Evolutionary conservation across 2,888 invertebrate species (phyloP), one percentile per base, ranked within the genome.

Genomic region (Drosophila birchii): DNA sequence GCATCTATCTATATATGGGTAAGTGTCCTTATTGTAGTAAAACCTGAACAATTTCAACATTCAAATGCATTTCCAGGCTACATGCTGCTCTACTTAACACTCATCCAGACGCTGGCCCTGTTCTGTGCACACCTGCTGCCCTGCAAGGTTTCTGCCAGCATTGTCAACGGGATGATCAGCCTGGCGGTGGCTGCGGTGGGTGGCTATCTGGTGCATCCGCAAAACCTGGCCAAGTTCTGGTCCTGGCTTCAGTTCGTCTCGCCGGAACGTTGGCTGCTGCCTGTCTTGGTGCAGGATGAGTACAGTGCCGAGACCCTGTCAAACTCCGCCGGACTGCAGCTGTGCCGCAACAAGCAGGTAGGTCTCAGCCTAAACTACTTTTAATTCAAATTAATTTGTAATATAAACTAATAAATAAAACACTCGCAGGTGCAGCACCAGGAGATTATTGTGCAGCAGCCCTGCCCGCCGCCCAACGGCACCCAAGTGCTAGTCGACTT

Each of bases 401-500:
- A 20, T 20, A 11, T 23, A 4, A n/a, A 7, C 5, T 16, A 41
- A 43, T 26, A 14, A 8, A 16, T 20, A 11, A 29, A 16, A 11
- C 4, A 36, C 3, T 57, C 58, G 23, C 54, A 98, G 94, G 95
- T 97, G 74, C 96, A 97, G 86, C 95, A 96, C 86, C 96, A 96
- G 92, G 97, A 97, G 89, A 97, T 97, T 76, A 97, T 98, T 88
- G 96, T 97, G 34, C 96, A 97, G 90, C 95, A 96, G 44, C 95
- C 96, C 18, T 97, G 97, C 90, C 96, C 96, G 6, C 95, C 95
- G 5, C 96, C 96, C 1, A 96, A 97, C 90, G 97, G 97, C 43
- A 95, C 95, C 0, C 95, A 95, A 92, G 94, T 95, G 54, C 93
- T 96, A 66, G 93, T 94, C 61, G 94, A 93, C 80, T 94, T 92